Percentiles rank a stretch among this genome's conserved stretches.
Conservation (phyloP, 2,797 vertebrate genomes). For the Brachymystax lenok region DNA sequence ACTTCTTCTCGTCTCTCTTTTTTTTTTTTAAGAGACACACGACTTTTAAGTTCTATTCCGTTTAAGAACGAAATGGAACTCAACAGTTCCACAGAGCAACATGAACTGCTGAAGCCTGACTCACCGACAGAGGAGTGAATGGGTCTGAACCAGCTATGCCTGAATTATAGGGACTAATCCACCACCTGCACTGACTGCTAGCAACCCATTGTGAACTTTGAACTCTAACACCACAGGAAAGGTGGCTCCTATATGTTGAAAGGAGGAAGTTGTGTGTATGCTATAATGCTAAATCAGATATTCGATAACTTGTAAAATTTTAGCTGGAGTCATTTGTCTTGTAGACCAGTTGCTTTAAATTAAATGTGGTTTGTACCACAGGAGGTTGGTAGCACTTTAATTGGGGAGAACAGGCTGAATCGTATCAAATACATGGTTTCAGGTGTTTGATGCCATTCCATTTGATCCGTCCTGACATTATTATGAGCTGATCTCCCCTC, state of each 20-base stretch:
- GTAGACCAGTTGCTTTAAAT: too few species aligned
- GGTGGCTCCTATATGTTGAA: neutral
- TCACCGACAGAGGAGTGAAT: slow-evolving; percentile 42
- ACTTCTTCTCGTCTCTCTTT: too few species aligned
- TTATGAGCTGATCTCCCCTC: too few species aligned
- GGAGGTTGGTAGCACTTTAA: too few species aligned
- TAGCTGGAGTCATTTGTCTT: neutral
- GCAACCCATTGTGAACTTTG: neutral
- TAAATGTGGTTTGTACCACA: too few species aligned
- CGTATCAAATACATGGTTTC: too few species aligned
- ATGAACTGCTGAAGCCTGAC: slow-evolving; percentile 61
- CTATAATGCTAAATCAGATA: neutral
- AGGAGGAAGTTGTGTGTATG: too few species aligned
- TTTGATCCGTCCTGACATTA: too few species aligned
- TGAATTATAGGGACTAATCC: neutral
- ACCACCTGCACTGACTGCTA: neutral
- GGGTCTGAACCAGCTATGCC: slow-evolving; percentile 49
- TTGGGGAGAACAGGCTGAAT: too few species aligned
- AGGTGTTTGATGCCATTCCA: too few species aligned
- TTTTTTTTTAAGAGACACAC: neutral
- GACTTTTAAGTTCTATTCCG: too few species aligned
- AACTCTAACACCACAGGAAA: neutral
- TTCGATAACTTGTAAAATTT: slow-evolving; percentile 1
- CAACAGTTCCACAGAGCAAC: slow-evolving; percentile 51
- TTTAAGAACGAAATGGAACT: too few species aligned